Conservation (phyloP, 1,140 invertebrate genomes). For the Stegodyphus mimosarum region DNA sequence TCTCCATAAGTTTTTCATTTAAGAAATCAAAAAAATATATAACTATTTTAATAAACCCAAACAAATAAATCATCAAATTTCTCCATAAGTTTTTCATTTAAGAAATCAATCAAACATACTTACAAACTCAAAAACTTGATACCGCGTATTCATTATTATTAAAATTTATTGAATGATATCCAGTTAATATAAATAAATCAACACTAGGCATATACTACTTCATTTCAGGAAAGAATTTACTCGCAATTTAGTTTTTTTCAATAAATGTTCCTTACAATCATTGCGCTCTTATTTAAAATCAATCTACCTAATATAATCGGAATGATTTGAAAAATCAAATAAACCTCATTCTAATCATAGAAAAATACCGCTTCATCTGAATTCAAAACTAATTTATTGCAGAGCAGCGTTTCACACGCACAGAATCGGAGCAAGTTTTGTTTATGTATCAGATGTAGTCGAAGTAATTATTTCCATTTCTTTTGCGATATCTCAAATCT, state of each 20-base stretch:
- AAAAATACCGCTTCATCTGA: too few species aligned
- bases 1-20: too few species aligned
- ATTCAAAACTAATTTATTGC: too few species aligned
- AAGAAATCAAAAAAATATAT: too few species aligned
- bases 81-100: conserved; percentile 10
- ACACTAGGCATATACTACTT: background rate
- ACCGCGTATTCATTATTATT: conserved; percentile 84
- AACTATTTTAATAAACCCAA: background rate
- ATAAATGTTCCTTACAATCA: background rate
- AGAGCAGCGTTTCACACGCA: too few species aligned
- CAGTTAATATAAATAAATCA: background rate
- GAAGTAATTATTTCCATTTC: too few species aligned
- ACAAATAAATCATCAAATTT: background rate
- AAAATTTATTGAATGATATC: background rate
- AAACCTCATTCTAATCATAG: too few species aligned
- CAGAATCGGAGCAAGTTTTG: too few species aligned
- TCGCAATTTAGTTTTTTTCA: background rate
- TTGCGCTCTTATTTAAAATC: background rate
- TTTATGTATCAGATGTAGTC: too few species aligned
- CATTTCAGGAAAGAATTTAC: background rate
- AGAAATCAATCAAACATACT: conserved; percentile 61
- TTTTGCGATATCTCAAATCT: too few species aligned
- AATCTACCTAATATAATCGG: background rate
- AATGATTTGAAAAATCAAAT: too few species aligned
- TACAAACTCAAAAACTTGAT: conserved; percentile 85